Evolutionary conservation across 2,113 vertebrate genomes (phyloP), one percentile per base, ranked within the genome.

Genomic region (Gila orcuttii): DNA sequence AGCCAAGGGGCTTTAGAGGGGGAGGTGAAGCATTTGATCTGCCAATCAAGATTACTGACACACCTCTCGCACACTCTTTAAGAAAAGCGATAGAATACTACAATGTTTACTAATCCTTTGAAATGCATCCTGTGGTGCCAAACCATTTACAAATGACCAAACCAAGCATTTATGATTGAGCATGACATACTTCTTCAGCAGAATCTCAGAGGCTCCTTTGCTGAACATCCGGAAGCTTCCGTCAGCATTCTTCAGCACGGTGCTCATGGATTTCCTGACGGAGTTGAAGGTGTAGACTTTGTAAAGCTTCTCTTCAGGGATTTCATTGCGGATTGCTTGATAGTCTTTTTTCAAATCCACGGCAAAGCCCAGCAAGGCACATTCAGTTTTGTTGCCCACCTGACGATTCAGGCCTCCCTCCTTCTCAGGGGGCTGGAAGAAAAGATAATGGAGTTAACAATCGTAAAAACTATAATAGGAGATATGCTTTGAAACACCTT

Each of bases 261-360:
- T 99, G 94, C 98, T 99, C 98, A 99, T 99, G 6, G 98, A 99
- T 90, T 99, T 99, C 91, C 98, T 96, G 89, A 96, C 96, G 55
- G 98, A 99, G 94, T 99, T 99, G 95, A 99, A 99, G 87, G 98
- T 99, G 92, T 99, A 99, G 88, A 99, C 98, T 94, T 99, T 99
- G 95, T 98, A 97, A 15, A 99, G 93, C 91, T 97, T 96, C 92
- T 99, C 97, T 93, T 99, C 98, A 0, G 98, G 97, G 92, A 99
- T 98, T 94, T 99, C 98, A 69, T 96, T 97, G 91, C 98, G 97
- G 87, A 99, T 95, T 0, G 96, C 93, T 93, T 99, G 97, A 93
- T 99, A 99, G 93, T 99, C 97, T 33, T 96, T 96, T 93, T 98
- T 99, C 92, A 99, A 94, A 93, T 99, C 97, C 90, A 94, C 91